These are phyloP conservation scores for Deilephila elpenor DNA, from an alignment of 2,888 invertebrate species.

Conservation along the genomic window DNA sequence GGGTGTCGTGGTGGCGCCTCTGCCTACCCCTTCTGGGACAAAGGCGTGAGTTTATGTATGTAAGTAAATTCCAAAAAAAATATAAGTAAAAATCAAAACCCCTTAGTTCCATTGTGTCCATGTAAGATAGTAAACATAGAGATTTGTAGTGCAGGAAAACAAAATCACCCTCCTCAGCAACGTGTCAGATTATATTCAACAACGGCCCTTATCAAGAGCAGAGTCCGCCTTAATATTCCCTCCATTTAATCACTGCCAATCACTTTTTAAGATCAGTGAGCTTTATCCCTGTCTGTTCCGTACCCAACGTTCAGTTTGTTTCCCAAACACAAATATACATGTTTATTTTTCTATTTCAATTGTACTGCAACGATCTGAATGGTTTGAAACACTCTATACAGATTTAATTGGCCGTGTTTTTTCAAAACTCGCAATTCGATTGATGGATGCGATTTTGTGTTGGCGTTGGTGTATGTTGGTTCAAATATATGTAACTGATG, in stretches of 20 bases:
- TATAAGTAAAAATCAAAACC: not conserved
- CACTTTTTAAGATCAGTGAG: slow-evolving; percentile 11
- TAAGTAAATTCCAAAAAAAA: no score
- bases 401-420: not conserved
- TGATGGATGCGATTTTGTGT: no score
- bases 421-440: not conserved
- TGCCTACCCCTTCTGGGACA: no score
- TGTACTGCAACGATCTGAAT: not conserved
- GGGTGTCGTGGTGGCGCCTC: no score
- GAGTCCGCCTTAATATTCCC: not conserved
- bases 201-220: not conserved
- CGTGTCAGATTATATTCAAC: slow-evolving; percentile 13
- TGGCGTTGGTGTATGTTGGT: no score
- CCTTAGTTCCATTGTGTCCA: not conserved
- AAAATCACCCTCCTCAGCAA: slow-evolving; percentile 22
- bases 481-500: no score
- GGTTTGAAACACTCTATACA: not conserved
- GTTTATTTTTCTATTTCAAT: not conserved
- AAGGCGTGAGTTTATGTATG: no score
- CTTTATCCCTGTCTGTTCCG: not conserved
- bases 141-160: slow-evolving; percentile 5
- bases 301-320: not conserved
- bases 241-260: slow-evolving; percentile 17
- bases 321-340: not conserved
- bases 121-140: not conserved